Conservation (phyloP, 2,888 invertebrate genomes). For the Dugesia japonica region DNA sequence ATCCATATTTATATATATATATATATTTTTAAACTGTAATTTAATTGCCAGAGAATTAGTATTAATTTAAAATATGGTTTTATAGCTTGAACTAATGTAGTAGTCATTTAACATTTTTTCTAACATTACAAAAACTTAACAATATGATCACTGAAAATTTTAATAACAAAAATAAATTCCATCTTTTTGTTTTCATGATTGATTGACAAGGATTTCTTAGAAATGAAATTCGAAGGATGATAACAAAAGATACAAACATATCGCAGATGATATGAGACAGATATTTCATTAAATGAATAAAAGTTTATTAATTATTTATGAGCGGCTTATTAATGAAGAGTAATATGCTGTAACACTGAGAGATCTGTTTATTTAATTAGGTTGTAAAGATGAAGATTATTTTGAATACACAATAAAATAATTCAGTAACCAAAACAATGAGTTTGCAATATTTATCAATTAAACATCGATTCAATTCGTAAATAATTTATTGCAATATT, state of each 20-base stretch:
- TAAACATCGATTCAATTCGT: conserved; percentile 8
- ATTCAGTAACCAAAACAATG: neutral
- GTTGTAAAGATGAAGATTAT: neutral
- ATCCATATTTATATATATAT: too few species aligned
- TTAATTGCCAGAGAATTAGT: too few species aligned
- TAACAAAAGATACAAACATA: neutral
- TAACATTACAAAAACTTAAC: too few species aligned
- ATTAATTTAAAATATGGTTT: too few species aligned
- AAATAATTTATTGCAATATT: neutral
- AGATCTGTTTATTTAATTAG: neutral
- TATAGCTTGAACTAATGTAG: too few species aligned
- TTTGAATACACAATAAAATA: neutral
- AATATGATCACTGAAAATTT: neutral
- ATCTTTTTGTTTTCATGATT: conserved; percentile 11
- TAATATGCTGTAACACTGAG: neutral
- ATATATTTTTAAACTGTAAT: too few species aligned
- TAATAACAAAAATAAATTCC: neutral
- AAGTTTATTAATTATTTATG: neutral
- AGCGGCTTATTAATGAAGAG: conserved; percentile 9
- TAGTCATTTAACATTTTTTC: too few species aligned
- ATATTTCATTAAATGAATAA: conserved; percentile 12
- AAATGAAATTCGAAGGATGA: neutral
- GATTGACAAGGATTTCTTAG: neutral
- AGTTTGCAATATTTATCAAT: conserved; percentile 4
- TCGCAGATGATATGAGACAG: conserved; percentile 8